Evolutionary conservation across 2,888 invertebrate genomes (phyloP).

Genomic region (Dicranocentrus wangi): DNA sequence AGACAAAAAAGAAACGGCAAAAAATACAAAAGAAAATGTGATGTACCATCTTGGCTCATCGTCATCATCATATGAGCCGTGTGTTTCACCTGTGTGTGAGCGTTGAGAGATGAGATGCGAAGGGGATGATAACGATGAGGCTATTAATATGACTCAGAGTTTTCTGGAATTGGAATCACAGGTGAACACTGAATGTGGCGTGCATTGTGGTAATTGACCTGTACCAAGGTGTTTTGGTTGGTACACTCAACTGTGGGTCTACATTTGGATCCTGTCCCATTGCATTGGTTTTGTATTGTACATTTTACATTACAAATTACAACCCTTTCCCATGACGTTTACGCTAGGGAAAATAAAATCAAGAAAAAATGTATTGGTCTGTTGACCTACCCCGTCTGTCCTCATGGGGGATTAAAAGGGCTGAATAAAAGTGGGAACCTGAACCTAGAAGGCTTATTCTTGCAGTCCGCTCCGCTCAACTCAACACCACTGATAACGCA

Average conservation of each 20-base stretch:
- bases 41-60: conserved; percentile 4
- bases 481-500: too few relatives aligned
- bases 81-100: neutral
- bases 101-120: conserved; percentile 2
- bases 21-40: neutral
- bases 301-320: neutral
- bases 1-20: conserved; percentile 7
- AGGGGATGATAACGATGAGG: conserved; percentile 27
- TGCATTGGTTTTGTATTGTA: neutral
- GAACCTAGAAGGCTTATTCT: too few relatives aligned
- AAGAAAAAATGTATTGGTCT: neutral
- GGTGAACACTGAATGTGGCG: conserved; percentile 6
- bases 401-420: too few relatives aligned
- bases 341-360: neutral
- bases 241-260: too few relatives aligned
- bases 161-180: conserved; percentile 45
- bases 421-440: too few relatives aligned
- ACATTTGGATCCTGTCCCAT: too few relatives aligned
- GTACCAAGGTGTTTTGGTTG: too few relatives aligned
- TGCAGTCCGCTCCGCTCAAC: too few relatives aligned
- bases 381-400: too few relatives aligned
- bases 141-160: conserved; percentile 45
- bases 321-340: neutral
- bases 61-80: too few relatives aligned
- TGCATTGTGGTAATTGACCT: conserved; percentile 50